Evolutionary conservation across 2,113 vertebrate species (phyloP), one percentile per base, ranked within the genome.

Genomic region (Gasterosteus nipponicus): DNA sequence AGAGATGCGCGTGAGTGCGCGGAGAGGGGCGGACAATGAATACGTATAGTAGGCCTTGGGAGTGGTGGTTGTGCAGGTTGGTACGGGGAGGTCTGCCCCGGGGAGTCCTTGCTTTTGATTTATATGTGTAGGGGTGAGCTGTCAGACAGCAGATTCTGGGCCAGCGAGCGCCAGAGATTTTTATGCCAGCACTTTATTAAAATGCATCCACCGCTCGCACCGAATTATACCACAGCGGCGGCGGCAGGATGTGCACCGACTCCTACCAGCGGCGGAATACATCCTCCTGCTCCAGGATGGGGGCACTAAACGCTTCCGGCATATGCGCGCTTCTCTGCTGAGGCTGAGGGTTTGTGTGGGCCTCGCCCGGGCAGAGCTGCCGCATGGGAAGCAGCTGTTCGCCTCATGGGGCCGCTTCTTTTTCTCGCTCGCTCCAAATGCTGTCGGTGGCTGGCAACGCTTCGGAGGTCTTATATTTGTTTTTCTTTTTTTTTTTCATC

Each of bases 151-250:
- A 49, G 90, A 73, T 87, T 71, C 77, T 72, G 82, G 72, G 89
- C 91, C 89, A 89, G 87, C 81, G 86, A 82, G 84, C 74, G 81
- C 86, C 86, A 83, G 92, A 93, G 86, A 94, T 95, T 96, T 26
- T 95, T 94, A 95, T 95, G 94, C 82, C 87, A 92, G 59, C 91
- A 41, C 94, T 91, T 94, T 94, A 94, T 94, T 84, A 83, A 77
- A 93, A 95, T 19, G 39, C 29, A 71, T 92, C 89, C 92, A 90
- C 89, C 80, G n/a, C 75, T 78, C 22, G 51, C 22, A 22, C 51
- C 10, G n/a, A 1, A 16, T 16, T 14, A 4, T 16, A 16, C 69
- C 14, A 41, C 68, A 54, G 75, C 77, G 47, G 33, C 77, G 47
- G 33, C 49, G 79, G 60, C 69, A 69, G 60, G 11, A 61, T 19